Evolutionary conservation across 2,888 invertebrate species (phyloP).

Genomic region (Uloborus plumipes): DNA sequence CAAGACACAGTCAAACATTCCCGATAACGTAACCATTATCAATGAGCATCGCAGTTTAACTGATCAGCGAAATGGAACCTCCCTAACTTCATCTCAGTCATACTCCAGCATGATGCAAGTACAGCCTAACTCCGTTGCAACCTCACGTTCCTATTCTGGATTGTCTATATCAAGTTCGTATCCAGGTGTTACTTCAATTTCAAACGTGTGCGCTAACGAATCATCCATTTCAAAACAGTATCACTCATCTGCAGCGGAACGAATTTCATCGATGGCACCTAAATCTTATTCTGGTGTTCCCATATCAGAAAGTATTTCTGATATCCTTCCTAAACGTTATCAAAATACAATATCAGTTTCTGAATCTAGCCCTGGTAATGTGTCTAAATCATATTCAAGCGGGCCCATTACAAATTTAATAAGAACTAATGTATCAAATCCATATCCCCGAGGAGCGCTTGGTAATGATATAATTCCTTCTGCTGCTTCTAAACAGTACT

Average conservation of each 20-base stretch:
- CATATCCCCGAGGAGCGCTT: not conserved
- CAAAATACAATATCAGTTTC: too few relatives aligned
- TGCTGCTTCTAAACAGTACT: too few relatives aligned
- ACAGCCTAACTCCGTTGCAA: constrained; percentile 21
- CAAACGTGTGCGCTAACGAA: too few relatives aligned
- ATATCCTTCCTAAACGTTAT: too few relatives aligned
- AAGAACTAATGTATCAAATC: not conserved
- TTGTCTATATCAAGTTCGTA: constrained; percentile 4
- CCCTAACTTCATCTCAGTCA: constrained; percentile 24
- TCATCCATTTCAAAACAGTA: too few relatives aligned
- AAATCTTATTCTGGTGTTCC: too few relatives aligned
- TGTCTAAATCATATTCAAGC: not conserved
- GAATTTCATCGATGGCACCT: too few relatives aligned
- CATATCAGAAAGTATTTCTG: too few relatives aligned
- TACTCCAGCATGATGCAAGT: constrained; percentile 16
- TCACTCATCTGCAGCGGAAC: too few relatives aligned
- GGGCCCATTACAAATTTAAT: not conserved
- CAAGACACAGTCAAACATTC: constrained; percentile 20
- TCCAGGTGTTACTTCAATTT: constrained; percentile 4
- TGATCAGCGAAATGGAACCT: constrained; percentile 12
- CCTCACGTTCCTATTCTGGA: constrained; percentile 22
- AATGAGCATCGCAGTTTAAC: constrained; percentile 29
- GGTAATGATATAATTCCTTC: too few relatives aligned
- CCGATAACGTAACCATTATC: constrained; percentile 8
- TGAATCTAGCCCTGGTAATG: not conserved